Base-by-base conservation (phyloP, 30 jellyfish, hydroid and myxozoan species). In the Aurelia aurita region DNA sequence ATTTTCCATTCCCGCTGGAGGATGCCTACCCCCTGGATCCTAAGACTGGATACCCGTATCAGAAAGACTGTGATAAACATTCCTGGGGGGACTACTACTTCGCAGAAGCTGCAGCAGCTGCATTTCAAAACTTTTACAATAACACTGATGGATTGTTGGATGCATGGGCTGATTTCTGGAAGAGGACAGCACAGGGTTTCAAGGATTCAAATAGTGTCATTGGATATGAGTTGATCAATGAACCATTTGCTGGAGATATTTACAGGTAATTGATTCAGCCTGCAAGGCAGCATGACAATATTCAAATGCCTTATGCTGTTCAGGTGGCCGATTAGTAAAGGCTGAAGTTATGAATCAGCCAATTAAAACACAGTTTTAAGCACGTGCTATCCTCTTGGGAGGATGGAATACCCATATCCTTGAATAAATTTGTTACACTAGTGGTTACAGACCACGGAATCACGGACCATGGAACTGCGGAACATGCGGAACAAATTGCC, bases 1-100 rank as follows among this genome's bases (percentile, higher is more conserved):
- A 71, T 29, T 92, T 92, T 65, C 98, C 98, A 2, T 86, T 26
- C 49, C 98, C 98, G 9, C 57, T 92, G 84, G 92, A 79, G 18
- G 92, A 86, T 58, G 84, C 83, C 69, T 92, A 62, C 90, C 79
- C 90, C 43, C 70, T 92, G 76, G 78, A 92, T 67, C 97, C 97
- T 32, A 61, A 65, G 58, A 92, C 98, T 59, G 98, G 98, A n/a
- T 92, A 92, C 61, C 98, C 98, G 21, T 86, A 62, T 57, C 92
- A 92, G 35, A 88, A 92, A 64, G 98, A 92, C 64, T 92, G 98
- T 72, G 90, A 69, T 20, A 79, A 58, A 28, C 91, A 78, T 34
- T 69, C 93, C 53, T 92, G 98, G 98, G 98, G 97, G 57, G 87
- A 92, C 74, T 92, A 92, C 78, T 92, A 92, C 81, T 92, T 92